Conservation (phyloP, 2,113 vertebrate species). For the Mugil cephalus region DNA sequence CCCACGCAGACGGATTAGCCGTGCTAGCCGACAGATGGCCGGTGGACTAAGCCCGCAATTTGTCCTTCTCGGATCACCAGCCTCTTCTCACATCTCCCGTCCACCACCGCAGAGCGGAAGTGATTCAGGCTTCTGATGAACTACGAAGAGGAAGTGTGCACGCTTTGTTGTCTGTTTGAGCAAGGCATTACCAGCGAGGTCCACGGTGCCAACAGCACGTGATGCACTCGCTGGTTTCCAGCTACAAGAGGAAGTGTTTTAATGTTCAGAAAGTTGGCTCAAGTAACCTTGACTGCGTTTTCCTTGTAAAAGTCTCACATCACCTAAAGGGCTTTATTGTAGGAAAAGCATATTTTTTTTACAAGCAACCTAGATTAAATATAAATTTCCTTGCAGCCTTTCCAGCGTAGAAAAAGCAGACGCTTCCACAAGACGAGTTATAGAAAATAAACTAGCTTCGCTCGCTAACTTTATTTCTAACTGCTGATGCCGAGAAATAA, state of each 20-base stretch:
- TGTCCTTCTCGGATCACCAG: constrained; percentile 67
- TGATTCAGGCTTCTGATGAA: constrained; percentile 24
- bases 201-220: not conserved
- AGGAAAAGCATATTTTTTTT: not conserved
- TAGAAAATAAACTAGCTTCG: constrained; percentile 27
- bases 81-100: constrained; percentile 42
- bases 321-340: not conserved
- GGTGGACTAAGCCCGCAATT: constrained; percentile 71
- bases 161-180: constrained; percentile 11
- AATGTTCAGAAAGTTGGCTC: not conserved
- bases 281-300: not conserved
- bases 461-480: constrained; percentile 30
- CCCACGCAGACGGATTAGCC: constrained; percentile 71
- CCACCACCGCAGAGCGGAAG: constrained; percentile 26
- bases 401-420: not conserved
- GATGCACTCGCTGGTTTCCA: not conserved
- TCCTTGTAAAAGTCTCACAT: not conserved
- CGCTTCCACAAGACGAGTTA: not conserved
- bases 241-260: constrained; percentile 9
- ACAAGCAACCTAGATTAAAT: not conserved
- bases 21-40: constrained; percentile 77
- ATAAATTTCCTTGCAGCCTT: not conserved
- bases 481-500: constrained; percentile 34
- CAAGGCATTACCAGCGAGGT: not conserved
- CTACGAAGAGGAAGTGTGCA: constrained; percentile 12